Evolutionary conservation across 2,888 invertebrate species (phyloP), one percentile per base, ranked within the genome.

Genomic region (Pegoplata infirma): DNA sequence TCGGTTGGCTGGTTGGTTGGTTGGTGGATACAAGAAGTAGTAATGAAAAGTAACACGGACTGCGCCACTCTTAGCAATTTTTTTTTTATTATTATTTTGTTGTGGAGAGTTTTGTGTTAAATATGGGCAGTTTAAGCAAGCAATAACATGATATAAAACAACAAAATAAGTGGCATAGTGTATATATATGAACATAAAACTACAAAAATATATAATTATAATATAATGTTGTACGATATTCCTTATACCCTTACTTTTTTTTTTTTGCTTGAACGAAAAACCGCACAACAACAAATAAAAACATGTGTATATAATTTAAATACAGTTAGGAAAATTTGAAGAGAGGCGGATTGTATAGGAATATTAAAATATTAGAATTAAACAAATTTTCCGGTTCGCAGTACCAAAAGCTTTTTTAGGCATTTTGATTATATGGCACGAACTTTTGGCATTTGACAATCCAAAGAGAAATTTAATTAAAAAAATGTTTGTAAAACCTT

Each of bases 101-200:
- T 49, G 12, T 10, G 21, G 10, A 17, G 19, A 64, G 56, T 64
- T 58, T 28, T 79, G 75, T 79, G 79, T 79, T 75, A 79, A 79
- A 79, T 72, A 75, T 79, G 79, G 79, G 79, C 79, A 79, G 79
- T 75, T 79, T 67, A 79, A 72, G 71, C 71, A 71, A 61, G 67
- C 75, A 79, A 79, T 75, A 79, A 79, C 79, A 79, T 72, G 71
- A 71, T 67, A 67, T 58, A 71, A 71, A 67, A 75, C 71, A 75
- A 32, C 71, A 63, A 75, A n/a, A 63, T 79, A 79, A 71, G 75
- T 75, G 75, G 68, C 75, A n/a, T n/a, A 75, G 40, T 49, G 14
- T 44, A 5, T 28, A 12, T 36, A 14, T 55, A 40, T 23, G 16
- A 17, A 47, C 17, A 47, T 17, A 16, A 25, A 51, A 49, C 68